Evolutionary conservation across 2,888 invertebrate species (phyloP).

Genomic region (Scaptomyza polygonia): DNA sequence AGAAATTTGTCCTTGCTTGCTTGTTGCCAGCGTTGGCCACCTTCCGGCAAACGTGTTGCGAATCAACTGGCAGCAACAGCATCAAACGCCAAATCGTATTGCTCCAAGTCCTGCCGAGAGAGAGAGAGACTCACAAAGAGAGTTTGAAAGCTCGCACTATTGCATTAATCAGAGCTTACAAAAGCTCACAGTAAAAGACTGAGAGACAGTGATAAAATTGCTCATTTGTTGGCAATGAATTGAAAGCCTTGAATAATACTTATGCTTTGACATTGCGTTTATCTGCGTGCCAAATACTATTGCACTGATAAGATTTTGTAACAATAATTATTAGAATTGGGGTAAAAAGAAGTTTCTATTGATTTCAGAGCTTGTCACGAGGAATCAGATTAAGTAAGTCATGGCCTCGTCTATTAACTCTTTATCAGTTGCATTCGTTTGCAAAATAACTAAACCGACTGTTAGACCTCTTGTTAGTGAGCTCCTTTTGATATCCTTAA

Average conservation of each 20-base stretch:
- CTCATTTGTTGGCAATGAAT: slow-evolving; percentile 36
- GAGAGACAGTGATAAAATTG: slow-evolving; percentile 1
- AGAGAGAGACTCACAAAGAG: neutral
- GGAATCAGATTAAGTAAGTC: neutral
- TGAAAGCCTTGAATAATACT: slow-evolving; percentile 22
- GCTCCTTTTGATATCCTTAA: too few species aligned
- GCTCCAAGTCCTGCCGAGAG: slow-evolving; percentile 41
- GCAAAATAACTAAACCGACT: too few species aligned
- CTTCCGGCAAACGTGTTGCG: slow-evolving; percentile 82
- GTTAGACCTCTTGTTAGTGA: too few species aligned
- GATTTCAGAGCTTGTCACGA: neutral
- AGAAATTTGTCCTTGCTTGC: slow-evolving; percentile 39
- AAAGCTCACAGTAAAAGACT: slow-evolving; percentile 51
- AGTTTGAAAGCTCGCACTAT: slow-evolving; percentile 37
- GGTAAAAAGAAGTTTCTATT: neutral
- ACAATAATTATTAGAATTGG: neutral
- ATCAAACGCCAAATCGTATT: slow-evolving; percentile 59
- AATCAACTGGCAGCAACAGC: slow-evolving; percentile 74
- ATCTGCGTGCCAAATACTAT: slow-evolving; percentile 4
- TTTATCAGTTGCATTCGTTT: slow-evolving; percentile 41
- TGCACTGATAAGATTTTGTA: slow-evolving; percentile 29
- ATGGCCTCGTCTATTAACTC: neutral
- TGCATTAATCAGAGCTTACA: slow-evolving; percentile 54
- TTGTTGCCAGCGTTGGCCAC: slow-evolving; percentile 63
- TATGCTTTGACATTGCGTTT: slow-evolving; percentile 7